These are phyloP conservation scores for Pterostichus niger DNA, from an alignment of 2,888 invertebrate species.

Conservation along the genomic window DNA sequence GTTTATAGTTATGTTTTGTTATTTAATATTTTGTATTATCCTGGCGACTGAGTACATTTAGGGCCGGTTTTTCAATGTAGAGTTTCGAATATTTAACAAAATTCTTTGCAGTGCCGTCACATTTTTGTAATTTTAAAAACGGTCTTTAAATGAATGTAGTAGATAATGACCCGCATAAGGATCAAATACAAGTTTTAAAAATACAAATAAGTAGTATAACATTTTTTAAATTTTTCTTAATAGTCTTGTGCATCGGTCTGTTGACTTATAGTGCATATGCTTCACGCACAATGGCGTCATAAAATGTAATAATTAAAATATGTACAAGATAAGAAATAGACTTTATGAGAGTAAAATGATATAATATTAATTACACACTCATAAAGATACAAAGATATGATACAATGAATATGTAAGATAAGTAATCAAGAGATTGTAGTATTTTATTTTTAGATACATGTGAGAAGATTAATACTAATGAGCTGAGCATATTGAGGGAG, in stretches of 20 bases:
- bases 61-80: too few species aligned
- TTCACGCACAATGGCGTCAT: slow-evolving; percentile 10
- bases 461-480: slow-evolving; percentile 27
- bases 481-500: not conserved
- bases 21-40: too few species aligned
- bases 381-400: slow-evolving; percentile 19
- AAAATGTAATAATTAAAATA: slow-evolving; percentile 1
- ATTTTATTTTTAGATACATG: not conserved
- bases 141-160: too few species aligned
- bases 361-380: slow-evolving; percentile 15
- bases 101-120: too few species aligned
- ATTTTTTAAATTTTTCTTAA: not conserved
- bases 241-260: not conserved
- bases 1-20: too few species aligned
- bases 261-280: not conserved
- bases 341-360: not conserved
- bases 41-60: too few species aligned
- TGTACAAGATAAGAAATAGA: not conserved
- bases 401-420: not conserved
- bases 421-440: slow-evolving; percentile 8
- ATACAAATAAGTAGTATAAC: too few species aligned
- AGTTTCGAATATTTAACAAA: too few species aligned
- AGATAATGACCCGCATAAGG: too few species aligned
- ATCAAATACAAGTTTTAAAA: too few species aligned
- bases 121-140: too few species aligned